These are phyloP conservation scores for Aproaerema taeniolella DNA, from an alignment of 2,888 invertebrate species.

Conservation along the genomic window DNA sequence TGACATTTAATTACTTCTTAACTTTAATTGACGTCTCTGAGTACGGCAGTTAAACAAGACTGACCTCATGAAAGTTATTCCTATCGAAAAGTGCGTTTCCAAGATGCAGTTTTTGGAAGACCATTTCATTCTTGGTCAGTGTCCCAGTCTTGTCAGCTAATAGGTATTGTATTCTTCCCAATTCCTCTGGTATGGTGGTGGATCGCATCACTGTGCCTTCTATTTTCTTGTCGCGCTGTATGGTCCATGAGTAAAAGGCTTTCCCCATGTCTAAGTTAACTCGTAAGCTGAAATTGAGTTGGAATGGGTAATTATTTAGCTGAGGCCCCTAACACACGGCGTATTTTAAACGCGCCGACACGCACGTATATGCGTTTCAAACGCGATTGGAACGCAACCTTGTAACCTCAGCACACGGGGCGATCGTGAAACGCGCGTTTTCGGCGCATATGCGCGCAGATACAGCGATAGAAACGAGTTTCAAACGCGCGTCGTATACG, in stretches of 20 bases:
- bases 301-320: no score
- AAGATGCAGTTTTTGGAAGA: constrained; percentile 95
- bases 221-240: constrained; percentile 95
- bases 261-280: constrained; percentile 99
- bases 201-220: constrained; percentile 96
- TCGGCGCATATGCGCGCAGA: no score
- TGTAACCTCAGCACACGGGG: no score
- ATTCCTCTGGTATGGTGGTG: constrained; percentile 98
- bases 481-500: no score
- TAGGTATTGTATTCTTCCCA: constrained; percentile 97
- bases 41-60: constrained; percentile 11
- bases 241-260: constrained; percentile 97
- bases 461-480: no score
- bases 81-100: constrained; percentile 94
- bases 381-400: no score
- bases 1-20: no score
- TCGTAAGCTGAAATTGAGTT: constrained; percentile 85
- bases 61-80: constrained; percentile 90
- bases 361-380: no score
- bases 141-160: constrained; percentile 99
- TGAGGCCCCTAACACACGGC: no score
- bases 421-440: no score
- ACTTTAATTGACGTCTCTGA: no score
- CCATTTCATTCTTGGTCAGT: constrained; percentile 99
- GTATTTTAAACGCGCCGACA: no score